Percentiles rank a stretch among this genome's conserved stretches.
phyloP scores from a whole-genome alignment of 1,140 invertebrate species.

The Pogonomyrmex barbatus region DNA sequence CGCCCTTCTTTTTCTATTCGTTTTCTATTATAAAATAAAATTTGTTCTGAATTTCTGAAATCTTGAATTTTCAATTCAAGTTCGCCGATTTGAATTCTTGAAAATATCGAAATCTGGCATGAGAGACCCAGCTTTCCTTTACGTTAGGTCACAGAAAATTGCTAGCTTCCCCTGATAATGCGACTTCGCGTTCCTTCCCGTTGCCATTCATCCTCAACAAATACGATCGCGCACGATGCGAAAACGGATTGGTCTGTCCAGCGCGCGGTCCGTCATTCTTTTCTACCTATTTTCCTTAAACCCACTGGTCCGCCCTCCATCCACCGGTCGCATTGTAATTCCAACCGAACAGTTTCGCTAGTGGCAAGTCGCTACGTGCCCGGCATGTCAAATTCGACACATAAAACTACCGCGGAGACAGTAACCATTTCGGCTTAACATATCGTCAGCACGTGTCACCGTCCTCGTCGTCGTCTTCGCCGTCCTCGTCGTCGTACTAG shows the following conservation, averaged over 20 bases:
- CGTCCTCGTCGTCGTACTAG: slow-evolving; percentile 62
- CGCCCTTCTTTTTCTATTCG: too few species aligned
- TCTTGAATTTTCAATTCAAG: neutral
- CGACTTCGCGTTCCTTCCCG: slow-evolving; percentile 13
- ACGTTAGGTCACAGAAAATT: slow-evolving; percentile 17
- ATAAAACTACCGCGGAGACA: slow-evolving; percentile 85
- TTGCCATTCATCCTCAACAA: slow-evolving; percentile 54
- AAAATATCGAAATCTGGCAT: neutral
- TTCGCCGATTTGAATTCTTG: neutral
- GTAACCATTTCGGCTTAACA: slow-evolving; percentile 82
- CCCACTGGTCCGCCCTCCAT: slow-evolving; percentile 68
- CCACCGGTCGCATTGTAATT: slow-evolving; percentile 85
- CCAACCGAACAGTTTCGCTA: slow-evolving; percentile 84
- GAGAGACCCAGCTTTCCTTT: neutral
- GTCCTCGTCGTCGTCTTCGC: slow-evolving; percentile 70
- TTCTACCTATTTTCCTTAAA: slow-evolving; percentile 73
- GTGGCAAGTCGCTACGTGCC: slow-evolving; percentile 85
- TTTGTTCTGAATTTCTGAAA: neutral
- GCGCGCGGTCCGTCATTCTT: slow-evolving; percentile 72
- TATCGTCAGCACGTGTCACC: slow-evolving; percentile 84
- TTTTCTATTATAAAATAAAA: neutral
- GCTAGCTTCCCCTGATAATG: neutral
- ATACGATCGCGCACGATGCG: slow-evolving; percentile 52
- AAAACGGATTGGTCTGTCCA: slow-evolving; percentile 69
- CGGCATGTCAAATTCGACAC: slow-evolving; percentile 85